Conservation (phyloP, 2,888 invertebrate genomes). For the Caenorhabditis sulstoni region DNA sequence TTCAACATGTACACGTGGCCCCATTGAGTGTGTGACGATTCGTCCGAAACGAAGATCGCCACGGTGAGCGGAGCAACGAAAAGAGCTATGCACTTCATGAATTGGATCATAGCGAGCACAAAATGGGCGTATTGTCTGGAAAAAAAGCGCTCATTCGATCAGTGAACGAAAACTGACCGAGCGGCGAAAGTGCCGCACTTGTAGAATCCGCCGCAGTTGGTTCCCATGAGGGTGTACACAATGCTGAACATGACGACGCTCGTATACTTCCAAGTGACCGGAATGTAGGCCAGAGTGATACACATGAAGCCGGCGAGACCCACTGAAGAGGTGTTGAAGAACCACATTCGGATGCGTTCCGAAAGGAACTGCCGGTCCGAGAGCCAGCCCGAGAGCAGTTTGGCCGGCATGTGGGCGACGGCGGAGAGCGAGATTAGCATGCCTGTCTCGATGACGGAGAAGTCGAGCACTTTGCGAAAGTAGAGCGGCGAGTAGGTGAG, state of each 20-base stretch:
- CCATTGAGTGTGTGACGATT: constrained; percentile 62
- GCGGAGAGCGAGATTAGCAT: constrained; percentile 57
- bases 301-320: constrained; percentile 69
- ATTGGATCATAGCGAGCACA: constrained; percentile 74
- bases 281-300: constrained; percentile 66
- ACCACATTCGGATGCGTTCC: constrained; percentile 67
- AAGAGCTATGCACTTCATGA: constrained; percentile 76
- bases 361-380: constrained; percentile 67
- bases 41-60: constrained; percentile 68
- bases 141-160: background rate
- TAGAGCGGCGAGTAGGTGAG: constrained; percentile 77
- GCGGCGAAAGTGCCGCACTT: constrained; percentile 76
- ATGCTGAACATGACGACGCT: constrained; percentile 67
- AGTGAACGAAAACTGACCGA: constrained; percentile 47
- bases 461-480: constrained; percentile 71
- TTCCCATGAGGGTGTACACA: constrained; percentile 71
- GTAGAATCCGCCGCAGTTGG: constrained; percentile 78
- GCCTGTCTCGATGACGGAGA: constrained; percentile 69
- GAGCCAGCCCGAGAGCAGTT: constrained; percentile 72
- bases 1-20: constrained; percentile 64
- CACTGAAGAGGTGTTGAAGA: constrained; percentile 74
- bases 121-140: constrained; percentile 73
- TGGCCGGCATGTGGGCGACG: constrained; percentile 68
- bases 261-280: constrained; percentile 59
- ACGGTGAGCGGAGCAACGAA: constrained; percentile 75